Percentiles rank a stretch among this genome's conserved stretches.
These are phyloP conservation scores for Gambusia yucatana DNA, from an alignment of 2,797 vertebrate species.

Conservation along the genomic window DNA sequence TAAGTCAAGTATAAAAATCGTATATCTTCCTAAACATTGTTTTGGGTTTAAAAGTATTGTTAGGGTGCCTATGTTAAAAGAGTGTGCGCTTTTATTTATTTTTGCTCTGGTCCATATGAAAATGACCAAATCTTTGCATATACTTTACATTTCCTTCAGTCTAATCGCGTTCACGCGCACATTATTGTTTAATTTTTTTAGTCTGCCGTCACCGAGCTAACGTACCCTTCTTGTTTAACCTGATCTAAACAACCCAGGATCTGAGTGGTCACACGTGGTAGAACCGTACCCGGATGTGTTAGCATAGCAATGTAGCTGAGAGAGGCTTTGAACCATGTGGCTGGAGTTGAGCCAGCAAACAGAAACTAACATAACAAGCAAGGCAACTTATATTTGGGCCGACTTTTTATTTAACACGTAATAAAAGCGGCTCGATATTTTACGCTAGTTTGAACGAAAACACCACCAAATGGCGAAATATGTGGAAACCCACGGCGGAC, in stretches of 20 bases:
- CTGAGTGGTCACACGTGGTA: constrained; percentile 78
- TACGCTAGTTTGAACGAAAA: accelerated
- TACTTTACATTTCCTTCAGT: neutral
- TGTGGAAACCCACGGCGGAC: constrained; percentile 75
- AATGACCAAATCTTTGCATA: neutral
- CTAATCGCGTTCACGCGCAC: too few relatives aligned
- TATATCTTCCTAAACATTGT: too few relatives aligned
- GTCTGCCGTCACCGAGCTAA: neutral
- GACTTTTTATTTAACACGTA: neutral
- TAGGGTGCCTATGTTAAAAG: neutral
- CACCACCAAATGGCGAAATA: constrained; percentile 20
- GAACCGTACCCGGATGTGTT: constrained; percentile 56
- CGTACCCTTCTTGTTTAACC: neutral
- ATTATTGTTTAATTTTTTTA: neutral
- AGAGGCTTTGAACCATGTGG: constrained; percentile 77
- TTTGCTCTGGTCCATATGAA: neutral
- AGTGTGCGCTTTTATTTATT: neutral
- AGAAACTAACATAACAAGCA: constrained; percentile 11
- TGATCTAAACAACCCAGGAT: constrained; percentile 21
- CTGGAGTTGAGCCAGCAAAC: constrained; percentile 75
- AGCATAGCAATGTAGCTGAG: constrained; percentile 66
- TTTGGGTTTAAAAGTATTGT: neutral
- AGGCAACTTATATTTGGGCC: accelerated
- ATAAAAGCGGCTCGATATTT: accelerated
- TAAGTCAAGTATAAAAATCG: neutral